Base-by-base conservation (phyloP, 2,797 vertebrate species). In the Arrhamphus sclerolepis region DNA sequence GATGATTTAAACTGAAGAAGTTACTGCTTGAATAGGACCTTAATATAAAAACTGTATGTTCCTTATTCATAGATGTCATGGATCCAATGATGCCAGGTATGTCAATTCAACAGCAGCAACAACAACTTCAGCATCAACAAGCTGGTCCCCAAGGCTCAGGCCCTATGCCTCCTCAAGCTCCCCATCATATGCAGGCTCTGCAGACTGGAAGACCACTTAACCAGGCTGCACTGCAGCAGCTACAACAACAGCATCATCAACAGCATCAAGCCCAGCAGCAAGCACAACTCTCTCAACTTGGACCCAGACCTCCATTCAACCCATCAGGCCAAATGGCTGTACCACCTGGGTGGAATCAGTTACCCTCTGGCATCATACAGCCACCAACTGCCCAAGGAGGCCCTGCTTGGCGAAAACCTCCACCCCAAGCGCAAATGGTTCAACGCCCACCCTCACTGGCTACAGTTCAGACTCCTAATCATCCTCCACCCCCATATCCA, bases 401-500 rank as follows among this genome's bases (percentile, higher is more conserved):
- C 54, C 92, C 94, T 55, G 84, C 93, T 58, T 99, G 97, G 98
- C 96, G 98, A 87, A 99, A 98, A 84, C 91, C 93, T 49, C 93
- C 94, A 0, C 92, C 96, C 66, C 95, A 95, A 87, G 88, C 87
- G 72, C 94, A 96, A 81, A 94, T 97, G 90, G 83, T 94, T 62
- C 89, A 94, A 68, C 96, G 96, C 58, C 96, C 95, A 85, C 96
- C 98, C 50, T 94, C 97, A 62, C 91, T 99, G 85, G 92, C 95
- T 71, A 93, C 95, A 75, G 94, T 97, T 72, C 97, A 97, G 90
- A 98, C 97, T 68, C 98, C 98, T 56, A 94, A 93, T 86, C 98
- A 99, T 76, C 98, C 98, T 74, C 98, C 98, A 26, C 98, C 98
- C 72, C 98, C 97, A 21, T 99, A 99, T 72, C 98, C 98, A 46